Evolutionary conservation across 2,113 vertebrate species (phyloP).

Genomic region (Sylvia atricapilla): DNA sequence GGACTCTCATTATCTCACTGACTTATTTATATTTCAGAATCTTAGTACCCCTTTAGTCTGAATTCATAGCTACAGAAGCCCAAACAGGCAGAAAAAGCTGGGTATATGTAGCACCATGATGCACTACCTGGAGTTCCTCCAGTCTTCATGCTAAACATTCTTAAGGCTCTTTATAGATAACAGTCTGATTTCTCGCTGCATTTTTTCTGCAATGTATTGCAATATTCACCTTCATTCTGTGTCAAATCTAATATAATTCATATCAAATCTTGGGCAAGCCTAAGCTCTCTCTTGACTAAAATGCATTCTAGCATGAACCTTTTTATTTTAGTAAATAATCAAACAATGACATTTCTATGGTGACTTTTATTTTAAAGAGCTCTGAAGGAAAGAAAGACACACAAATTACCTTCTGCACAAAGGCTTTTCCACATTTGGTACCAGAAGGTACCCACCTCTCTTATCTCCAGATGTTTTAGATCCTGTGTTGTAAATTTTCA

Average conservation of each 20-base stretch:
- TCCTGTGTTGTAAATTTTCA: background rate
- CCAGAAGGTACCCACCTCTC: background rate
- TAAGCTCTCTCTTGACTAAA: background rate
- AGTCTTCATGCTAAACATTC: background rate
- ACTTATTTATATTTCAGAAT: background rate
- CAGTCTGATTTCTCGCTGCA: background rate
- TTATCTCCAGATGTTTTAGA: background rate
- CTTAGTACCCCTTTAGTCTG: background rate
- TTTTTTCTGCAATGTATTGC: background rate
- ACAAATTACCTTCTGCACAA: background rate
- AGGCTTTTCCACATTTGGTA: background rate
- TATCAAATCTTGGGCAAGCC: background rate
- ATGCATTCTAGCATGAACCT: background rate
- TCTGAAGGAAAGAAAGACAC: background rate
- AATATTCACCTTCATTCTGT: background rate
- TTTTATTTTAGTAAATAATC: background rate
- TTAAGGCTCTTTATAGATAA: background rate
- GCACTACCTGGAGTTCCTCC: background rate
- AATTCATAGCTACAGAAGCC: background rate
- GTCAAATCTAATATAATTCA: background rate
- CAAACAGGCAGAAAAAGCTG: background rate
- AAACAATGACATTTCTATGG: background rate
- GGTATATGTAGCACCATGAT: background rate
- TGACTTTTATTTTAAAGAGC: background rate
- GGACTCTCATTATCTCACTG: background rate